These are phyloP conservation scores for Xyrichtys novacula DNA, from an alignment of 2,797 vertebrate genomes.

Conservation along the genomic window DNA sequence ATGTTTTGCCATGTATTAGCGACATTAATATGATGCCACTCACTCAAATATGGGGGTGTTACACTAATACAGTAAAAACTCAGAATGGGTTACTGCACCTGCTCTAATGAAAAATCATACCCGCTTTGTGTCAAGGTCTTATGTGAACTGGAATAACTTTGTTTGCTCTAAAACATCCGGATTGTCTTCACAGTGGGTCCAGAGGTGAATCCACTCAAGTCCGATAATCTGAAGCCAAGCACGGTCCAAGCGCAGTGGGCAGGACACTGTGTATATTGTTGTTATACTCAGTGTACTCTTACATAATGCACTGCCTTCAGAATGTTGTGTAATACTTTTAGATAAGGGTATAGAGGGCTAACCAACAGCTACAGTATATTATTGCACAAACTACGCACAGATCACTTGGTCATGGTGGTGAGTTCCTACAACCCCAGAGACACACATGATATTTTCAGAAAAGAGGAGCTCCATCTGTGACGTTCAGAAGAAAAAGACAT, in stretches of 20 bases:
- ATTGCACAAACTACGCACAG: slow-evolving; percentile 10
- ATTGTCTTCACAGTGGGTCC: slow-evolving; percentile 1
- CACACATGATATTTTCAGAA: slow-evolving; percentile 14
- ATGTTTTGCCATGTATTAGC: too few species aligned
- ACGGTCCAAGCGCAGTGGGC: not conserved
- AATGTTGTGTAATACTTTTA: slow-evolving; percentile 70
- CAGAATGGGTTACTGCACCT: not conserved
- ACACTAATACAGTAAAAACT: not conserved
- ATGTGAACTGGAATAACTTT: not conserved
- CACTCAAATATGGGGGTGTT: too few species aligned
- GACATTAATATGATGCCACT: too few species aligned
- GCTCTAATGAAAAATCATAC: slow-evolving; percentile 21
- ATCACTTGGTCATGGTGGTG: slow-evolving; percentile 33
- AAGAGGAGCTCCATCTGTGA: not conserved
- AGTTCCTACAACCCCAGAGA: not conserved
- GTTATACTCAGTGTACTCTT: slow-evolving; percentile 45
- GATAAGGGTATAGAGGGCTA: slow-evolving; percentile 14
- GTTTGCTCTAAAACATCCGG: not conserved
- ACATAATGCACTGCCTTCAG: slow-evolving; percentile 58
- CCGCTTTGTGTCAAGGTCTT: not conserved
- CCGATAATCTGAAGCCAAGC: slow-evolving; percentile 22
- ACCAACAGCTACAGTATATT: slow-evolving; percentile 1
- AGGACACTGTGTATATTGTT: slow-evolving; percentile 43
- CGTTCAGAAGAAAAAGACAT: not conserved
- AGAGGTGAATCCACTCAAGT: slow-evolving; percentile 15